Evolutionary conservation across 2,113 vertebrate species (phyloP).

Genomic region (Pelecanoides urinatrix): DNA sequence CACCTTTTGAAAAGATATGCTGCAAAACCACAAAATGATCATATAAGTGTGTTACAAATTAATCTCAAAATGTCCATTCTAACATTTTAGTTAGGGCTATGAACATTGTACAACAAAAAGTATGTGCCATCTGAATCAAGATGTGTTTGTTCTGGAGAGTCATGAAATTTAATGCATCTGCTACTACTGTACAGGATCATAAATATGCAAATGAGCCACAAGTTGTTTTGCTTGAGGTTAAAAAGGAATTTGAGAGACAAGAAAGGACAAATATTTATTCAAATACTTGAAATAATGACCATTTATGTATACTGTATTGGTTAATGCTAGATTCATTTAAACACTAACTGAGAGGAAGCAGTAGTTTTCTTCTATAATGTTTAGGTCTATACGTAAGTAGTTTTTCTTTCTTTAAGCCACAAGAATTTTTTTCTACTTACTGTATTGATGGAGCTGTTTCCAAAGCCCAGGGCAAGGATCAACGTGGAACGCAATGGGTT

Average conservation of each 20-base stretch:
- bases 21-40: not conserved
- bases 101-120: not conserved
- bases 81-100: not conserved
- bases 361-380: not conserved
- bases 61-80: not conserved
- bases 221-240: not conserved
- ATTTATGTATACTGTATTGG: not conserved
- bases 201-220: not conserved
- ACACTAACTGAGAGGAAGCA: not conserved
- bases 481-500: not conserved
- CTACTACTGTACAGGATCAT: not conserved
- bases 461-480: not conserved
- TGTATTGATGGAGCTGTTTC: not conserved
- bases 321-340: not conserved
- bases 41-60: not conserved
- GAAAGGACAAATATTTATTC: conserved; percentile 19
- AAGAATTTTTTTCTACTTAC: not conserved
- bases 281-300: not conserved
- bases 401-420: not conserved
- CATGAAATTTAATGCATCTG: not conserved
- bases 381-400: not conserved
- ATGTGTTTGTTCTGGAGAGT: not conserved
- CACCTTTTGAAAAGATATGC: not conserved
- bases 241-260: not conserved
- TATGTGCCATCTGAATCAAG: not conserved